These are phyloP conservation scores for Leptinotarsa juncta DNA, from an alignment of 2,888 invertebrate genomes.

Conservation along the genomic window DNA sequence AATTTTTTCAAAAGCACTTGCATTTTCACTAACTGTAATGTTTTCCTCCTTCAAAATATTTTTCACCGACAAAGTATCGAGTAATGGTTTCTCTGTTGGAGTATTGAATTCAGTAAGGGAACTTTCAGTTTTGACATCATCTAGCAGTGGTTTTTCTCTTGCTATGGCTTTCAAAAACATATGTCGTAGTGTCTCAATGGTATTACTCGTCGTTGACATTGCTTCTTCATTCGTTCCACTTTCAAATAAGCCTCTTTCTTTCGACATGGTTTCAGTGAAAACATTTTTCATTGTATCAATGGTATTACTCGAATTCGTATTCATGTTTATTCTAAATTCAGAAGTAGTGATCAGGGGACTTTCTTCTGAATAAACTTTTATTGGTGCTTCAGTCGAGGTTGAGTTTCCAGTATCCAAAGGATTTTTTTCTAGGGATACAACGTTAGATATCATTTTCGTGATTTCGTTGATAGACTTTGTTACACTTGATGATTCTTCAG, in stretches of 20 bases:
- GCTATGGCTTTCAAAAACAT: constrained; percentile 2
- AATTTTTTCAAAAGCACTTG: not conserved
- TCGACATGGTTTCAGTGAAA: not conserved
- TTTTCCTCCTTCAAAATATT: no score
- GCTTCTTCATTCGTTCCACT: not conserved
- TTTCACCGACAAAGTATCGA: not conserved
- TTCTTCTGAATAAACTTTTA: not conserved
- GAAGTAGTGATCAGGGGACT: not conserved
- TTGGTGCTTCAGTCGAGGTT: not conserved
- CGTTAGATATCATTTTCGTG: not conserved
- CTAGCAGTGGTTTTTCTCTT: not conserved
- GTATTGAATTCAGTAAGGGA: not conserved
- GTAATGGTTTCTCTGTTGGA: not conserved
- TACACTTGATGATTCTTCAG: not conserved
- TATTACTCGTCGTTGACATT: not conserved
- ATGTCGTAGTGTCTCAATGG: not conserved
- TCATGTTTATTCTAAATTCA: constrained; percentile 13
- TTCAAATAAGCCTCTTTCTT: not conserved
- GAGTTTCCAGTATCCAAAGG: not conserved
- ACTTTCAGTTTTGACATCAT: not conserved
- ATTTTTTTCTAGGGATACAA: constrained; percentile 1
- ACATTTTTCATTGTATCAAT: constrained; percentile 25
- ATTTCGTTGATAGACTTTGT: not conserved
- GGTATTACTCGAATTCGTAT: constrained; percentile 1
- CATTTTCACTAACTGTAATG: not conserved